Evolutionary conservation across 2,888 invertebrate species (phyloP).

Genomic region (Pilophorus perplexus): DNA sequence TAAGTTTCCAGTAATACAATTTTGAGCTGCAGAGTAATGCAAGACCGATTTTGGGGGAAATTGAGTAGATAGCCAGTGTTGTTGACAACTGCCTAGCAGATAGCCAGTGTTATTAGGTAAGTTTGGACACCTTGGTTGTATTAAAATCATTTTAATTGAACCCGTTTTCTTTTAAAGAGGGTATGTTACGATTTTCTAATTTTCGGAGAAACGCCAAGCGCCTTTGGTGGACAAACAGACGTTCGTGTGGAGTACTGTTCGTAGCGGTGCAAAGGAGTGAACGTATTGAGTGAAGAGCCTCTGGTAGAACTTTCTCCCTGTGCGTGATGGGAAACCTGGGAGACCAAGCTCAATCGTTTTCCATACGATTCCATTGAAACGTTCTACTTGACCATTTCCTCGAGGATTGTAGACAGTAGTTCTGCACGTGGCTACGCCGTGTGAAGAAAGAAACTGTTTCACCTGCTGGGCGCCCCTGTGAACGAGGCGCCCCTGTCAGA

Average conservation of each 20-base stretch:
- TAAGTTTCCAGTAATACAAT: too few species aligned
- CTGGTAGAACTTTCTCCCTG: constrained; percentile 29
- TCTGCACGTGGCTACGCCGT: constrained; percentile 23
- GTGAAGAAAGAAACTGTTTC: background rate
- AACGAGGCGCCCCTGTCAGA: constrained; percentile 7
- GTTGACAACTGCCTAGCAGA: too few species aligned
- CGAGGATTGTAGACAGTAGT: constrained; percentile 29
- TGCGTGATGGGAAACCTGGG: background rate
- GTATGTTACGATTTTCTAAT: too few species aligned
- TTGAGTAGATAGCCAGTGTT: too few species aligned
- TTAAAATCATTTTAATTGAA: too few species aligned
- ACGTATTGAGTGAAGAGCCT: constrained; percentile 45
- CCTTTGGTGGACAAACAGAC: too few species aligned
- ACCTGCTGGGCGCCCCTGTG: constrained; percentile 9
- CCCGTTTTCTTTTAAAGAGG: too few species aligned
- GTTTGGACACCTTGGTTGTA: too few species aligned
- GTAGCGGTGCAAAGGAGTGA: constrained; percentile 46
- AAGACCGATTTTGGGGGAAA: too few species aligned
- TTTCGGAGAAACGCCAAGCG: too few species aligned
- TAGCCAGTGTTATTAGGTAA: too few species aligned
- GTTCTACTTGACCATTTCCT: constrained; percentile 37
- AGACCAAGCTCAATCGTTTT: constrained; percentile 19
- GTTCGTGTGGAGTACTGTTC: constrained; percentile 45
- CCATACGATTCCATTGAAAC: constrained; percentile 37
- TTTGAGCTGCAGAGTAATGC: too few species aligned